phyloP scores from a whole-genome alignment of 2,113 vertebrate genomes.

The Sorex fumeus region DNA sequence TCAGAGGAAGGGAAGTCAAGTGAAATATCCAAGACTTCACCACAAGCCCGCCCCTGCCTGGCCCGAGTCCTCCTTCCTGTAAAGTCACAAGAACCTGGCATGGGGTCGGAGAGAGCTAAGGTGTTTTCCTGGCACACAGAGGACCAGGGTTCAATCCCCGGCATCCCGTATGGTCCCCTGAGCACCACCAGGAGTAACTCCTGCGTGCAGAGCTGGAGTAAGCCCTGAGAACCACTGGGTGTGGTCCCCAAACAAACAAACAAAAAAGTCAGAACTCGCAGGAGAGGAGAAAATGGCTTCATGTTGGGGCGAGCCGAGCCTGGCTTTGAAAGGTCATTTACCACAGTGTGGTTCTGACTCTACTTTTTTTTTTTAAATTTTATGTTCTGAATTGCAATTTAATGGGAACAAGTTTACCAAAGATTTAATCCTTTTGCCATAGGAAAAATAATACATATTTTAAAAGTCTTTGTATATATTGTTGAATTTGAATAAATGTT shows the following conservation, averaged over 20 bases:
- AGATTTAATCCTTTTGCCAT: slow-evolving; percentile 29
- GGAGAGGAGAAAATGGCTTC: neutral
- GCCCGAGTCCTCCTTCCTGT: neutral
- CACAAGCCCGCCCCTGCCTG: neutral
- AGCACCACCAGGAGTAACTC: neutral
- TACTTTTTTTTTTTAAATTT: too few species aligned
- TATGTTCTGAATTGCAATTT: neutral
- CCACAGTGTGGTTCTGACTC: neutral
- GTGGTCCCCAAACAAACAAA: too few species aligned
- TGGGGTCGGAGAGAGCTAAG: too few species aligned
- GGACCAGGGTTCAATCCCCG: too few species aligned
- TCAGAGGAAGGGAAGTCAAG: neutral
- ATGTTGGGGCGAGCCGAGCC: neutral
- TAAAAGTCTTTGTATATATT: too few species aligned
- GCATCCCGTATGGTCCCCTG: too few species aligned
- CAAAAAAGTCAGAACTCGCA: neutral
- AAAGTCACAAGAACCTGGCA: neutral
- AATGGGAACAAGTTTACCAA: neutral
- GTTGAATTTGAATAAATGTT: neutral
- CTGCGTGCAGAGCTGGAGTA: too few species aligned
- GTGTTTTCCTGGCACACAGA: too few species aligned
- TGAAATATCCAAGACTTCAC: neutral
- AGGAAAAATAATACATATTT: slow-evolving; percentile 9
- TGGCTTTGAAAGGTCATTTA: neutral
- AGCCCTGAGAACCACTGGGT: too few species aligned